Evolutionary conservation across 2,797 vertebrate genomes (phyloP).

Genomic region (Falco cherrug): DNA sequence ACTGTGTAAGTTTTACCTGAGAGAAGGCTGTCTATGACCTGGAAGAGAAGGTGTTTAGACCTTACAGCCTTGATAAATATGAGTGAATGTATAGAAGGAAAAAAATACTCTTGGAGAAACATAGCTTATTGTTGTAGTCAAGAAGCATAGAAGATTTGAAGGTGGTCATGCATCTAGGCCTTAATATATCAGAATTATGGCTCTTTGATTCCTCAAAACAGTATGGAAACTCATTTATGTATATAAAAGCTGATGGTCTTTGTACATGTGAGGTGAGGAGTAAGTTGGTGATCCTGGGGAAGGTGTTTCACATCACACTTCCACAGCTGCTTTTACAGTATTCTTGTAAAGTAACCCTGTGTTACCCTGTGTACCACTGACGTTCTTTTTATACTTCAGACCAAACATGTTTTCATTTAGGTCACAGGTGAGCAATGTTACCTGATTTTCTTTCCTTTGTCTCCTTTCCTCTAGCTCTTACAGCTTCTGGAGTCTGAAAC

Average conservation of each 20-base stretch:
- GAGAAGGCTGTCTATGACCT: neutral
- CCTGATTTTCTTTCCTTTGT: neutral
- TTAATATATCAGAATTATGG: neutral
- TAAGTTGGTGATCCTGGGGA: neutral
- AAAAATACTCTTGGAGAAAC: neutral
- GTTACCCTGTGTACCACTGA: neutral
- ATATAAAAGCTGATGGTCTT: neutral
- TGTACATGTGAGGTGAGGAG: neutral
- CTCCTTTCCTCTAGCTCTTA: constrained; percentile 75
- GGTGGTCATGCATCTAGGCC: neutral
- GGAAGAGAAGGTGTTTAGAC: neutral
- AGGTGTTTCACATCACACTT: neutral
- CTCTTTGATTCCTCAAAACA: neutral
- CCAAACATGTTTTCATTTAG: neutral
- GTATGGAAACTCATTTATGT: neutral
- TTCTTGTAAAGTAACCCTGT: neutral
- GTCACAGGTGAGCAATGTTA: neutral
- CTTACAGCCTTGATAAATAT: neutral
- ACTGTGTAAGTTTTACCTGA: neutral
- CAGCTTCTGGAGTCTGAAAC: constrained; percentile 76
- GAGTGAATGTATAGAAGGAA: neutral
- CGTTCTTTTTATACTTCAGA: neutral
- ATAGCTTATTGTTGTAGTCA: neutral
- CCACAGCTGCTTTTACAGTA: neutral
- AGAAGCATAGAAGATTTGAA: neutral